Percentiles rank a stretch among this genome's conserved stretches.
These are phyloP conservation scores for Baryphthengus martii DNA, from an alignment of 2,113 vertebrate species.

Conservation along the genomic window DNA sequence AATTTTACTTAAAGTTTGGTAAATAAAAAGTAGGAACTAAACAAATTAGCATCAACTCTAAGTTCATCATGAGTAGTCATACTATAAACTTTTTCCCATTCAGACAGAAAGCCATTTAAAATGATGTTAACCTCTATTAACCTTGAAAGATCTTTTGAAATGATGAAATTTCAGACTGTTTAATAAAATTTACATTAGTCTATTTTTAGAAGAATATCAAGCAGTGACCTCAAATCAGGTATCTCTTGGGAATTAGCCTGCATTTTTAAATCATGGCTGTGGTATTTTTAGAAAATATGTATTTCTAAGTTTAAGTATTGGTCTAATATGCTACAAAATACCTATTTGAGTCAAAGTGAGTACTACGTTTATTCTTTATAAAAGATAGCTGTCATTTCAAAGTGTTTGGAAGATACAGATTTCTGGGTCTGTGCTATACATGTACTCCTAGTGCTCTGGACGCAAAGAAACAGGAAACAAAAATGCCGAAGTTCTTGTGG, in stretches of 20 bases:
- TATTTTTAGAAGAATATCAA: not conserved
- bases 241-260: not conserved
- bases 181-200: not conserved
- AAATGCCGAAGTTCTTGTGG: not conserved
- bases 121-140: not conserved
- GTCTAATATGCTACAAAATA: not conserved
- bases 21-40: not conserved
- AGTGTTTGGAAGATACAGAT: not conserved
- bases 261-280: not conserved
- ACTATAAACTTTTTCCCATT: not conserved
- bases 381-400: not conserved
- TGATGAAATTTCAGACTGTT: not conserved
- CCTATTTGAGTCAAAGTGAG: not conserved
- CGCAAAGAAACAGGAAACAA: not conserved
- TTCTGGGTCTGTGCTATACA: not conserved
- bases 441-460: not conserved
- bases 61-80: not conserved
- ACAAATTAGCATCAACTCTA: not conserved
- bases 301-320: not conserved
- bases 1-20: not conserved
- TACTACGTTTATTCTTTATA: not conserved
- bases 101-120: not conserved
- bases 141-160: not conserved
- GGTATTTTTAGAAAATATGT: not conserved
- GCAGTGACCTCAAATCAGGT: not conserved